These are phyloP conservation scores for Itoplectis maculator DNA, from an alignment of 2,888 invertebrate genomes.

Conservation along the genomic window DNA sequence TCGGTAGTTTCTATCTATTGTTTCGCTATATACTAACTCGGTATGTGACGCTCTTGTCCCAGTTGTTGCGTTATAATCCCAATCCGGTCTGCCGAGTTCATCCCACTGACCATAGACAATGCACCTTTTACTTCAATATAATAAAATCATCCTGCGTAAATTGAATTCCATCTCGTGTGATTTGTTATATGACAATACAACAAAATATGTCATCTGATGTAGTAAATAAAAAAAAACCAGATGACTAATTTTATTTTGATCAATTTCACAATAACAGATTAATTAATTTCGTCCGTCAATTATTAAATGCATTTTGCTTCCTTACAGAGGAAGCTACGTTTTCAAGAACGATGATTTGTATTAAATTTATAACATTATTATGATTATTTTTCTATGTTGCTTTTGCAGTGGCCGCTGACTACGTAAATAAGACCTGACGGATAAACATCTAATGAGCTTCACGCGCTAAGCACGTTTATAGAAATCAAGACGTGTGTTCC, in stretches of 20 bases:
- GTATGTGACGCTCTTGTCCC: not conserved
- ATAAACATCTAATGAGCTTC: not conserved
- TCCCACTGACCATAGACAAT: not conserved
- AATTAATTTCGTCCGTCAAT: no score
- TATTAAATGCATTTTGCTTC: no score
- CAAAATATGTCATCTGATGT: no score
- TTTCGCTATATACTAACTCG: not conserved
- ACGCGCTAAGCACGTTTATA: not conserved
- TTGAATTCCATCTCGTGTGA: no score
- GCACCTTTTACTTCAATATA: not conserved
- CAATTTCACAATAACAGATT: no score
- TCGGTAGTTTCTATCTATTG: slow-evolving; percentile 4
- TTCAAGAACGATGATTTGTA: no score
- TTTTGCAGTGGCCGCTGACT: not conserved
- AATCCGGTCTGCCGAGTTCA: not conserved
- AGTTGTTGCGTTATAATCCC: not conserved
- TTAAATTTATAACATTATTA: no score
- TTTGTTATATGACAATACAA: no score
- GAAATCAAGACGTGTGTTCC: slow-evolving; percentile 8
- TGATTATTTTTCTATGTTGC: no score
- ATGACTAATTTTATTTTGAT: no score
- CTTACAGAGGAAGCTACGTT: no score
- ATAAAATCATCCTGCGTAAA: not conserved
- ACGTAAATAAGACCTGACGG: not conserved
- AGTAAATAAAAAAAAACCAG: no score